Percentiles rank a stretch among this genome's conserved stretches.
Evolutionary conservation across 2,797 vertebrate species (phyloP).

Genomic region (Odontamblyopus lacepedii): DNA sequence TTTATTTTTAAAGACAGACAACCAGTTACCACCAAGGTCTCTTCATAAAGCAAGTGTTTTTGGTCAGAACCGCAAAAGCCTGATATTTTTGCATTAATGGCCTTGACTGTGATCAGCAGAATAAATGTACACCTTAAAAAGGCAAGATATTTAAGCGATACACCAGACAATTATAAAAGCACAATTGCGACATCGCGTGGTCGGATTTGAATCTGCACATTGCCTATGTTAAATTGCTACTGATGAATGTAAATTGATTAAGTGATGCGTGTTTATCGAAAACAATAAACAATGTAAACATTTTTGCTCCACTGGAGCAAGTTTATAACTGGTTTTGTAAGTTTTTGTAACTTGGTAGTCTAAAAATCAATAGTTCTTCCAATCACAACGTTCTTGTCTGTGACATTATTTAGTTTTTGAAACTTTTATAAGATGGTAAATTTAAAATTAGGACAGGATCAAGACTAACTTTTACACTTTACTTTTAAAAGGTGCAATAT

Average conservation of each 20-base stretch:
- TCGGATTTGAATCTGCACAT: background rate
- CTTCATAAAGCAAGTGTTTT: background rate
- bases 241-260: no score
- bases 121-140: no score
- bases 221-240: conserved; percentile 15
- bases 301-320: no score
- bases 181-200: conserved; percentile 47
- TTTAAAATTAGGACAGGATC: background rate
- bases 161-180: background rate
- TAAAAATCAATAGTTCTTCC: background rate
- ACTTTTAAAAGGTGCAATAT: conserved; percentile 3
- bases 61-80: background rate
- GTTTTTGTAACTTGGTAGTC: background rate
- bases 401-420: background rate
- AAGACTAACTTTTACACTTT: background rate
- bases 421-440: background rate
- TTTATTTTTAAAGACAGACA: background rate
- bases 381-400: background rate
- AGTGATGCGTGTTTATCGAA: no score
- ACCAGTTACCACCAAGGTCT: background rate
- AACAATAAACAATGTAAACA: no score
- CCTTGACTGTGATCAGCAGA: no score
- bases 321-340: background rate
- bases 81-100: no score
- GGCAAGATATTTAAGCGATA: background rate